Base-by-base conservation (phyloP, 2,113 vertebrate genomes). In the Elephas maximus region DNA sequence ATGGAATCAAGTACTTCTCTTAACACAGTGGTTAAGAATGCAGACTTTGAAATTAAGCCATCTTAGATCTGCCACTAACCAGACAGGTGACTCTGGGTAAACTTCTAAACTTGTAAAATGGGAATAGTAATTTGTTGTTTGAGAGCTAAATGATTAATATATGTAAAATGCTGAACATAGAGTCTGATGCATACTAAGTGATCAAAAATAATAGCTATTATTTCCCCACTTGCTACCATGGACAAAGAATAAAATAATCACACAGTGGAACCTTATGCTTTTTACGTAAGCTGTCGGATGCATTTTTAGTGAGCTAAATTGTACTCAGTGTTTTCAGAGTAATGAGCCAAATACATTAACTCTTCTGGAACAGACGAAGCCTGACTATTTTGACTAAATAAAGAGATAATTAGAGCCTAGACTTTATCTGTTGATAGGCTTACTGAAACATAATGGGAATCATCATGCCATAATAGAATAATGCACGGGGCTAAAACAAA, bases 331-430 rank as follows among this genome's bases (percentile, higher is more conserved):
- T 97, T 97, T 97, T 93, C 88, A 95, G 90, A 97, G 94, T 97
- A 98, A 97, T 98, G 88, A 98, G 84, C 96, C 96, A 96, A 97
- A 92, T 93, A 92, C 90, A 97, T 98, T 92, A 97, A 93, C 92
- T 94, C 41, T 97, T 97, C 96, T 97, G 80, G 93, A 97, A 90
- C 94, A 97, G 96, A 97, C 92, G 96, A 97, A 97, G 96, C 77
- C 85, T 96, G 95, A 93, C 96, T 93, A 63, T 97, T 97, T 96
- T 97, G 92, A 97, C 93, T 97, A 95, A 97, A 97, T 97, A 97
- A 76, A 97, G 90, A 95, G 93, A 96, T 97, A 98, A 97, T 98
- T 97, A 96, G 81, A 97, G 96, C 96, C 95, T 97, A 96, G 81
- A 93, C 88, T 96, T 53, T 93, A 67, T 95, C 84, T 97, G 95